These are phyloP conservation scores for Drosophila rubida DNA, from an alignment of 2,888 invertebrate genomes.

Conservation along the genomic window DNA sequence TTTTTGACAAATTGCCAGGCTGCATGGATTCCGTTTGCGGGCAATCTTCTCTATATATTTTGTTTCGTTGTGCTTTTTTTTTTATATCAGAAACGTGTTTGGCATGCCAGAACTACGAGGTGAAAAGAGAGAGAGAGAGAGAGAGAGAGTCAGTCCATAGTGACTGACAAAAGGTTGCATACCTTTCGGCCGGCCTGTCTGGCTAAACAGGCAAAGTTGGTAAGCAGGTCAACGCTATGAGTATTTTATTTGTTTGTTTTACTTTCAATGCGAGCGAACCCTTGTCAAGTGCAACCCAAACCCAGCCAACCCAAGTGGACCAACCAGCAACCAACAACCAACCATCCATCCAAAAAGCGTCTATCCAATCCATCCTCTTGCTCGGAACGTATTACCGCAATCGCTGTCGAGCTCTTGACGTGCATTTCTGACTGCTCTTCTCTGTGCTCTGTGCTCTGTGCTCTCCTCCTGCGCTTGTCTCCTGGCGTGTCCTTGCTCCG, in stretches of 20 bases:
- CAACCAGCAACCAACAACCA: not conserved
- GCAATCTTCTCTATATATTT: conserved; percentile 45
- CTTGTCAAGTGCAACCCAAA: conserved; percentile 62
- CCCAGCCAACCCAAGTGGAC: not conserved
- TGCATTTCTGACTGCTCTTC: conserved; percentile 34
- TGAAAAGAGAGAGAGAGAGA: not conserved
- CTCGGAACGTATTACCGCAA: conserved; percentile 48
- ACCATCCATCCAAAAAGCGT: conserved; percentile 2
- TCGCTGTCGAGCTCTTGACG: conserved; percentile 32
- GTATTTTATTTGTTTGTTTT: conserved; percentile 69
- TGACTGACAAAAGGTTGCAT: conserved; percentile 50
- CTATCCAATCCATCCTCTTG: conserved; percentile 7
- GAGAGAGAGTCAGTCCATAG: not conserved
- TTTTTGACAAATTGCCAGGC: conserved; percentile 77
- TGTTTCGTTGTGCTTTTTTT: conserved; percentile 18
- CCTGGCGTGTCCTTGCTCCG: conserved; percentile 69
- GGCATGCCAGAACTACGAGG: conserved; percentile 55
- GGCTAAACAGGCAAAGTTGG: conserved; percentile 12
- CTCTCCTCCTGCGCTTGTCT: not conserved
- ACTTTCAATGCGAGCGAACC: conserved; percentile 72
- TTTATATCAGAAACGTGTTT: conserved; percentile 64
- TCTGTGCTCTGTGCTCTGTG: not conserved
- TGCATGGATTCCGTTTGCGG: conserved; percentile 54
- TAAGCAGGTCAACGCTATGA: conserved; percentile 29
- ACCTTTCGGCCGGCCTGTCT: conserved; percentile 58